Conservation (phyloP, 2,888 invertebrate species). For the Lampropteryx suffumata region DNA sequence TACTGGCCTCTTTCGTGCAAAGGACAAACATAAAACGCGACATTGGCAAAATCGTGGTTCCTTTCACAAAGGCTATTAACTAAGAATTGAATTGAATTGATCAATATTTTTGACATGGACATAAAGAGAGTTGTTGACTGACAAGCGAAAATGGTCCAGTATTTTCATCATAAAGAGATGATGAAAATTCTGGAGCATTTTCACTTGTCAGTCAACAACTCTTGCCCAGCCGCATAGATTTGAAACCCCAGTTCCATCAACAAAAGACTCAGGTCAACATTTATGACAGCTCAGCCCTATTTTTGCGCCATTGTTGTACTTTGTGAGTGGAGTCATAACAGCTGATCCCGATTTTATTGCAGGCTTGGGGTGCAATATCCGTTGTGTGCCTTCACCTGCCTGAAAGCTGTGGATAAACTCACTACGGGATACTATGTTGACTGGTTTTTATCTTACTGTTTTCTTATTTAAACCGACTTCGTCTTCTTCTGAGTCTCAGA, state of each 20-base stretch:
- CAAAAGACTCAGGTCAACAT: constrained; percentile 2
- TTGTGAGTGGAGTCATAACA: constrained; percentile 68
- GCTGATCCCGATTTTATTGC: constrained; percentile 78
- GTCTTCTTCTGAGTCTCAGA: too few species aligned
- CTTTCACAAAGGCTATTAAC: too few species aligned
- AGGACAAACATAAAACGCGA: too few species aligned
- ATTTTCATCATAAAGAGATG: too few species aligned
- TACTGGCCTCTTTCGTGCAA: too few species aligned
- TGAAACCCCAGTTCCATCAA: constrained; percentile 3
- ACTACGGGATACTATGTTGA: constrained; percentile 9
- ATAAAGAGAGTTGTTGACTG: too few species aligned
- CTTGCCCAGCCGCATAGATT: not conserved
- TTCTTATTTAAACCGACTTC: too few species aligned
- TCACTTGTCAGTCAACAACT: not conserved
- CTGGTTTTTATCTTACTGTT: not conserved
- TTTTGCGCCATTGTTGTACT: constrained; percentile 68
- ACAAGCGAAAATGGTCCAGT: too few species aligned
- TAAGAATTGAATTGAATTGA: too few species aligned
- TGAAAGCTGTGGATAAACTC: constrained; percentile 25
- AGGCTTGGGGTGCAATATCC: constrained; percentile 61
- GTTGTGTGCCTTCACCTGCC: constrained; percentile 46
- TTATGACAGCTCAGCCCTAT: constrained; percentile 27
- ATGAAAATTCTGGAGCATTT: not conserved
- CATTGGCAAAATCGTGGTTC: too few species aligned
- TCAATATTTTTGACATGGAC: too few species aligned